Conservation (phyloP, 2,888 invertebrate species). For the Sminthurides aquaticus region DNA sequence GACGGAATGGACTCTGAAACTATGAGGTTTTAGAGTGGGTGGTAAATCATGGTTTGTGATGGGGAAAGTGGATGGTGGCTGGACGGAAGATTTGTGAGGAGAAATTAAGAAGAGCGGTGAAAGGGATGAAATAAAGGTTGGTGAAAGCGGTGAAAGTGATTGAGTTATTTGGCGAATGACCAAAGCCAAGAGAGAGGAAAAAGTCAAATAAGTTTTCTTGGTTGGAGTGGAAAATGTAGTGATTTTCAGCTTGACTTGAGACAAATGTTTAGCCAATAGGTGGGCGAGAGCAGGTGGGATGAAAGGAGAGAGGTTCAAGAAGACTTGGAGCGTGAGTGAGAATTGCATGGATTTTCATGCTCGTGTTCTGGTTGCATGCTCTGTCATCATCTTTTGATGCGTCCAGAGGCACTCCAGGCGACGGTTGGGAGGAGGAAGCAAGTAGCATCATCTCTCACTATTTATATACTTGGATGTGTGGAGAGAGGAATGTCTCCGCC, state of each 20-base stretch:
- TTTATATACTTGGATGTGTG: neutral
- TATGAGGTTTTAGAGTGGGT: no score
- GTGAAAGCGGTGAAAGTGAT: neutral
- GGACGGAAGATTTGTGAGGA: no score
- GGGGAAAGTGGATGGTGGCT: no score
- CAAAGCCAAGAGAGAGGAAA: neutral
- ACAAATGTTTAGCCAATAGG: slow-evolving; percentile 6
- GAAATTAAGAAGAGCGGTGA: no score
- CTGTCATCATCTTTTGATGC: slow-evolving; percentile 7
- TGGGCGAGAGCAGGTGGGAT: neutral
- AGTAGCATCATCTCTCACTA: slow-evolving; percentile 2
- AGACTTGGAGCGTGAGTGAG: neutral
- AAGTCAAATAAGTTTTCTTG: neutral
- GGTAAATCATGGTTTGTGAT: no score
- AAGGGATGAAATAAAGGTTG: neutral
- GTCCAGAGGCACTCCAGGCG: neutral
- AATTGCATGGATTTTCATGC: no score
- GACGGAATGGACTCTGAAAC: no score
- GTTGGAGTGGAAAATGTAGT: slow-evolving; percentile 3
- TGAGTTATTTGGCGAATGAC: neutral
- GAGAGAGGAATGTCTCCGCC: neutral
- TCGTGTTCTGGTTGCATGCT: slow-evolving; percentile 8
- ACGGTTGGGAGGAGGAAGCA: neutral
- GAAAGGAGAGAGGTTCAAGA: neutral
- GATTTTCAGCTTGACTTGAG: slow-evolving; percentile 4